Conservation (phyloP, 2,888 invertebrate species). For the Galeruca laticollis region DNA sequence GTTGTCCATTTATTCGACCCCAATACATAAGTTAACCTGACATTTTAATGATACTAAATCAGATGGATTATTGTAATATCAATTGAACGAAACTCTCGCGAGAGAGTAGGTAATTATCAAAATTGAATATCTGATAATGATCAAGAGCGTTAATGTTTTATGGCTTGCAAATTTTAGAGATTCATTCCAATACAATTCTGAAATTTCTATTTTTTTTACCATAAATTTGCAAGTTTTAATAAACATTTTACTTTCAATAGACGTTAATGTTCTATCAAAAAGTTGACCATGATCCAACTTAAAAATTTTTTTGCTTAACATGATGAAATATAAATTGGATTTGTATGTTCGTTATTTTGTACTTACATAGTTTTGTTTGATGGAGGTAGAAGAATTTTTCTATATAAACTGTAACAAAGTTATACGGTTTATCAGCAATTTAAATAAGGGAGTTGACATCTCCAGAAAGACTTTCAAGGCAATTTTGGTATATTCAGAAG, state of each 20-base stretch:
- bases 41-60: not conserved
- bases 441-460: too few relatives aligned
- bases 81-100: not conserved
- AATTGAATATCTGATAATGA: constrained; percentile 9
- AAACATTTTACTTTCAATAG: not conserved
- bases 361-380: too few relatives aligned
- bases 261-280: not conserved
- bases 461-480: too few relatives aligned
- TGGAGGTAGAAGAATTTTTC: too few relatives aligned
- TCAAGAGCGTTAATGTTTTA: constrained; percentile 15
- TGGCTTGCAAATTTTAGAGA: not conserved
- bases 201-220: not conserved
- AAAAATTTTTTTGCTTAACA: not conserved
- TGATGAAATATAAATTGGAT: too few relatives aligned
- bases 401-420: too few relatives aligned
- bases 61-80: not conserved
- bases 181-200: constrained; percentile 1
- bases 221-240: not conserved
- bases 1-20: not conserved
- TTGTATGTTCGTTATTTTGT: too few relatives aligned
- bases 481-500: too few relatives aligned
- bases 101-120: constrained; percentile 5
- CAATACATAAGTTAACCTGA: constrained; percentile 1
- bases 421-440: too few relatives aligned
- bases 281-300: not conserved